These are phyloP conservation scores for Echinometra lucunter DNA, from an alignment of 53 echinoderm and acorn worm species.

Conservation along the genomic window DNA sequence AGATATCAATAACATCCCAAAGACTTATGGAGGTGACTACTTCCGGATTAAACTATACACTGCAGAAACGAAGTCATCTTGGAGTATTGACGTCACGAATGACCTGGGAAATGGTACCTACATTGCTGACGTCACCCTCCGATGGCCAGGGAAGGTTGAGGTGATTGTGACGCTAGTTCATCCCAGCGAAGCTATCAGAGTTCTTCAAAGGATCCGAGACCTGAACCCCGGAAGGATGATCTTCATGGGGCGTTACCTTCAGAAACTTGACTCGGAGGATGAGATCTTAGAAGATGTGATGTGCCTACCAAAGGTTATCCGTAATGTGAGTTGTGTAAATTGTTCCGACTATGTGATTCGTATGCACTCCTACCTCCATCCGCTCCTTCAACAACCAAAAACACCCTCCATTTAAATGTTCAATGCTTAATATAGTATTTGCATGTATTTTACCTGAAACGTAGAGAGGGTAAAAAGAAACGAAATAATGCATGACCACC, in stretches of 20 bases:
- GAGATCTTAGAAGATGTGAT: neutral
- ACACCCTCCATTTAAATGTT: too few species aligned
- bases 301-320: conserved; percentile 39
- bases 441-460: too few species aligned
- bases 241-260: neutral
- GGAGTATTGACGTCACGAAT: conserved; percentile 66
- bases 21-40: conserved; percentile 73
- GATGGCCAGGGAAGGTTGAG: conserved; percentile 75
- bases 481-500: too few species aligned
- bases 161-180: conserved; percentile 75
- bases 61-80: conserved; percentile 34
- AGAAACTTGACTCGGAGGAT: too few species aligned
- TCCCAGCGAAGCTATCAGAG: conserved; percentile 73
- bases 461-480: too few species aligned
- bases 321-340: neutral
- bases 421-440: too few species aligned
- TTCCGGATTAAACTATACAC: conserved; percentile 77
- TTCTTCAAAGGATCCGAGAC: conserved; percentile 64
- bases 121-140: conserved; percentile 66
- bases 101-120: conserved; percentile 78
- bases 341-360: too few species aligned
- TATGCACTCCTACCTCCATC: too few species aligned
- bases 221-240: neutral
- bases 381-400: too few species aligned
- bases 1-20: conserved; percentile 44